A percentile compares a stretch with the other conserved stretches of the same genome.
Evolutionary conservation across 2,797 vertebrate species (phyloP).

Genomic region (Heterohyrax brucei): DNA sequence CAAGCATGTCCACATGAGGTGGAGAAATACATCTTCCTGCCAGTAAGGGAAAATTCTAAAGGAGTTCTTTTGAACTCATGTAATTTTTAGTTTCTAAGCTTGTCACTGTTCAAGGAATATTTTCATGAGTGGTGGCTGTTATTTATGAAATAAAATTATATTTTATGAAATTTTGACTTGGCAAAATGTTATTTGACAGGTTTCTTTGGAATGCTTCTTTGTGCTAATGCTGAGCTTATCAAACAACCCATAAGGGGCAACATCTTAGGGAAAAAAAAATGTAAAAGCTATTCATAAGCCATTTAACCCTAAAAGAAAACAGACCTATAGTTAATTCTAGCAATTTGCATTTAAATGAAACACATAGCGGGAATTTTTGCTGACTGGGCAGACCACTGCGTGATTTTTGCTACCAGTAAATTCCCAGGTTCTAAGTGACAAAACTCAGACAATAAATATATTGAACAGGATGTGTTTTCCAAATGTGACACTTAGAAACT

Average conservation of each 20-base stretch:
- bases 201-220: slow-evolving; percentile 84
- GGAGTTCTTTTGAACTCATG: slow-evolving; percentile 54
- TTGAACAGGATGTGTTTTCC: neutral
- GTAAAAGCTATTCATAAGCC: slow-evolving; percentile 72
- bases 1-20: neutral
- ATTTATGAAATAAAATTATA: slow-evolving; percentile 82
- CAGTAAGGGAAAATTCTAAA: slow-evolving; percentile 81
- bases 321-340: slow-evolving; percentile 75
- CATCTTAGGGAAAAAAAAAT: slow-evolving; percentile 62
- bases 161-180: slow-evolving; percentile 84
- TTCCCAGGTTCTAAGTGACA: slow-evolving; percentile 37
- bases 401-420: slow-evolving; percentile 77
- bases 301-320: slow-evolving; percentile 35
- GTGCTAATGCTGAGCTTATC: slow-evolving; percentile 81
- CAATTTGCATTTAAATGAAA: slow-evolving; percentile 76
- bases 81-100: slow-evolving; percentile 78
- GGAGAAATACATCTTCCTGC: slow-evolving; percentile 45
- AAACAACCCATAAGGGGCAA: slow-evolving; percentile 79
- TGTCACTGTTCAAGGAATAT: slow-evolving; percentile 50
- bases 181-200: slow-evolving; percentile 73
- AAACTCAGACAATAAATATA: neutral
- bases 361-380: slow-evolving; percentile 11
- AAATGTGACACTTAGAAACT: neutral
- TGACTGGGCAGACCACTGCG: slow-evolving; percentile 73
- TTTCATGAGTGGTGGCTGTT: slow-evolving; percentile 41